phyloP scores from a whole-genome alignment of 2,113 vertebrate genomes.

The Ursus arctos region DNA sequence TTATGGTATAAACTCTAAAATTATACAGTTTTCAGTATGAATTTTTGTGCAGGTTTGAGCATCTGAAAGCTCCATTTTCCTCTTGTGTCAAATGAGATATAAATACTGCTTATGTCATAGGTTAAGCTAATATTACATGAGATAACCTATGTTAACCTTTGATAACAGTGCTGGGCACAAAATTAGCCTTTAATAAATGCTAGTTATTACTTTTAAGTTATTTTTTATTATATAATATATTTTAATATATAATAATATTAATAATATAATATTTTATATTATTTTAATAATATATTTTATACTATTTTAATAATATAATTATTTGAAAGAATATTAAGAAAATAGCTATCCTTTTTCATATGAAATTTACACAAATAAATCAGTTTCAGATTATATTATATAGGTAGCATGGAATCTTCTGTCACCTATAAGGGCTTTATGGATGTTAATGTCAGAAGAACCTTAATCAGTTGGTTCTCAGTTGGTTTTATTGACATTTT shows the following conservation, averaged over 20 bases:
- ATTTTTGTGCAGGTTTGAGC: background rate
- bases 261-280: background rate
- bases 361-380: background rate
- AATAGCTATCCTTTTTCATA: background rate
- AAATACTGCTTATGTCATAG: background rate
- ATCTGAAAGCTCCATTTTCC: background rate
- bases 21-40: background rate
- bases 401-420: background rate
- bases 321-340: background rate
- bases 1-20: background rate
- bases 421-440: background rate
- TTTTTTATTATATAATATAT: conserved; percentile 17
- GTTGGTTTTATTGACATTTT: background rate
- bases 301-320: background rate
- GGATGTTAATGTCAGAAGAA: background rate
- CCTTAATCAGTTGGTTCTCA: background rate
- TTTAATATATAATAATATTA: background rate
- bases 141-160: background rate
- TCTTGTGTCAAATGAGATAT: background rate
- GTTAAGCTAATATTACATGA: background rate
- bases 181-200: background rate
- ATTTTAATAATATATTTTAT: background rate
- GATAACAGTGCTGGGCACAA: background rate
- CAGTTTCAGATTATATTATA: background rate
- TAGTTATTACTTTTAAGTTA: background rate